Percentiles rank a stretch among this genome's conserved stretches.
Conservation (phyloP, 2,888 invertebrate species). For the Tipula lateralis region DNA sequence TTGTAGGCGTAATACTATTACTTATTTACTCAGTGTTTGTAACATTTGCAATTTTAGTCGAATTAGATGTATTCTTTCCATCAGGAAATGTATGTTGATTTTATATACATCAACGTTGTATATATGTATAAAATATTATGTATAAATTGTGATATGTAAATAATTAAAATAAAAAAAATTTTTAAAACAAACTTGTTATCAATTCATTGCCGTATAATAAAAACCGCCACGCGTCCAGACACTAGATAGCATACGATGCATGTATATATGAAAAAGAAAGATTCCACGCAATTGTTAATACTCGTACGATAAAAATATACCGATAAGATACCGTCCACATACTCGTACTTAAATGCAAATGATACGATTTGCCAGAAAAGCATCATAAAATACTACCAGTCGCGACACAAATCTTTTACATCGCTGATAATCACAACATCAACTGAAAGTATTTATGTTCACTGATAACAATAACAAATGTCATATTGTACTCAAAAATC, state of each 20-base stretch:
- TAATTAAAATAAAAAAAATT: neutral
- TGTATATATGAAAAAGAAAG: neutral
- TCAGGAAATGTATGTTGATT: neutral
- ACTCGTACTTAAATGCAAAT: too few relatives aligned
- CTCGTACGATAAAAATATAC: too few relatives aligned
- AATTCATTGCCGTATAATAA: neutral
- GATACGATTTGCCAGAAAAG: too few relatives aligned
- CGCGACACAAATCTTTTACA: too few relatives aligned
- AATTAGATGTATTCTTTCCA: constrained; percentile 65
- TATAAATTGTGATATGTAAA: constrained; percentile 19
- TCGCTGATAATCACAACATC: too few relatives aligned
- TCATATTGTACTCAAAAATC: too few relatives aligned
- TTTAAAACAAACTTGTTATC: neutral
- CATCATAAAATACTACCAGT: too few relatives aligned
- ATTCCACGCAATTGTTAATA: too few relatives aligned
- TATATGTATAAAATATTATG: neutral
- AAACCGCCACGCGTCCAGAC: neutral
- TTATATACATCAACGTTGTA: neutral
- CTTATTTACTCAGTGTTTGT: constrained; percentile 66
- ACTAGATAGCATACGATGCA: neutral
- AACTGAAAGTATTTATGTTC: too few relatives aligned
- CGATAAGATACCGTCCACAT: neutral
- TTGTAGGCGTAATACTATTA: constrained; percentile 62
- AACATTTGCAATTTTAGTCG: constrained; percentile 70
- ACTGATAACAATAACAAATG: too few relatives aligned